Evolutionary conservation across 2,113 vertebrate genomes (phyloP).

Genomic region (Hippotragus niger): DNA sequence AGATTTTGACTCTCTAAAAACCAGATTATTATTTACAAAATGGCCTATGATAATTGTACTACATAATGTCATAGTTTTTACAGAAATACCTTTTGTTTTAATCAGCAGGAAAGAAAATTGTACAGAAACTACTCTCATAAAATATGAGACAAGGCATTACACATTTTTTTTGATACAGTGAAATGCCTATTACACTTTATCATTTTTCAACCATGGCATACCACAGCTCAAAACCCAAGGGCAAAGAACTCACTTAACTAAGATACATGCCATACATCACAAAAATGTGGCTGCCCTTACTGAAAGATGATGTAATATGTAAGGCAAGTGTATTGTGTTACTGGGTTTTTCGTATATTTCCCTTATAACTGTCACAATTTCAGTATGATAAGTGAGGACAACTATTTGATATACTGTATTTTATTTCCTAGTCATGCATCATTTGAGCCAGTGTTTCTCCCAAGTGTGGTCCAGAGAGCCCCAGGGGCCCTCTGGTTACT

Average conservation of each 20-base stretch:
- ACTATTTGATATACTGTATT: conserved; percentile 58
- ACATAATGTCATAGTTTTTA: not conserved
- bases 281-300: conserved; percentile 48
- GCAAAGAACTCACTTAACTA: conserved; percentile 55
- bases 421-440: conserved; percentile 62
- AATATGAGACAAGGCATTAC: not conserved
- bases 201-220: conserved; percentile 56
- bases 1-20: not conserved
- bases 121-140: not conserved
- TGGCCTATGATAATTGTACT: not conserved
- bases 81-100: not conserved
- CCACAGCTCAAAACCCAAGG: conserved; percentile 54
- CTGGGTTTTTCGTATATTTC: conserved; percentile 37
- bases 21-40: not conserved
- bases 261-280: conserved; percentile 33
- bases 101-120: not conserved
- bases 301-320: conserved; percentile 63
- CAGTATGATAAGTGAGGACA: conserved; percentile 41
- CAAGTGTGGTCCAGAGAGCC: conserved; percentile 33
- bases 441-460: conserved; percentile 52
- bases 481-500: not conserved
- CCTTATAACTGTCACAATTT: conserved; percentile 47
- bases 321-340: conserved; percentile 40
- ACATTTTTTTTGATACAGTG: not conserved
- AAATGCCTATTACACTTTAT: not conserved